phyloP scores from a whole-genome alignment of 2,113 vertebrate species.

The Hypomesus transpacificus region DNA sequence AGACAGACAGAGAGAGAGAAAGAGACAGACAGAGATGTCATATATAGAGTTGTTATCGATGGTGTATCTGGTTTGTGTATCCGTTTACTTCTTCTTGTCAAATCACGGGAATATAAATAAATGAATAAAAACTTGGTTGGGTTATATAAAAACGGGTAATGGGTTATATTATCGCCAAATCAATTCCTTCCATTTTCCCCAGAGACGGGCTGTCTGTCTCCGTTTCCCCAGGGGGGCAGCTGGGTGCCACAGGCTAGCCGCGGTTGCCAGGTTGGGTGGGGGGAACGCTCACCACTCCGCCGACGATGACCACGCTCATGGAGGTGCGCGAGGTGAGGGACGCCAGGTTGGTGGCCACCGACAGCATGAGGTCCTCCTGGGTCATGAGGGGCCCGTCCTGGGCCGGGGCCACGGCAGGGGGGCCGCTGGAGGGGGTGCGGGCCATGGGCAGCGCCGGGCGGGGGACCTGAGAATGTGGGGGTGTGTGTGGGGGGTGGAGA shows the following conservation, averaged over 20 bases:
- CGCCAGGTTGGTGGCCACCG: constrained; percentile 79
- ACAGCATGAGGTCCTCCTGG: constrained; percentile 87
- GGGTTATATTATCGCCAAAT: too few species aligned
- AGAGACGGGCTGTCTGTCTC: too few species aligned
- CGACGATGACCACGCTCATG: constrained; percentile 84
- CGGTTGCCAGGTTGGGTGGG: background rate
- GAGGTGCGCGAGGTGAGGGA: constrained; percentile 91
- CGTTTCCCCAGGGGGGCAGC: background rate
- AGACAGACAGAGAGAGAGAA: constrained; percentile 14
- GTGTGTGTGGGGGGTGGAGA: background rate
- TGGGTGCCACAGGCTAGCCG: background rate
- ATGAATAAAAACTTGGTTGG: too few species aligned
- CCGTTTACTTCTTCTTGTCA: too few species aligned
- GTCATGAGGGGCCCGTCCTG: constrained; percentile 62
- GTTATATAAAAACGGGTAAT: too few species aligned
- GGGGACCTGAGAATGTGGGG: constrained; percentile 68
- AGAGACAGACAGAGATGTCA: background rate
- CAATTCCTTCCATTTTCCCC: too few species aligned
- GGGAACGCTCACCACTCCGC: constrained; percentile 85
- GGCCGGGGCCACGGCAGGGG: constrained; percentile 47
- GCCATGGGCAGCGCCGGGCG: constrained; percentile 66
- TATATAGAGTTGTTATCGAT: too few species aligned
- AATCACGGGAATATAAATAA: too few species aligned
- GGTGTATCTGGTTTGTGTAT: too few species aligned
- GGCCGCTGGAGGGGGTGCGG: constrained; percentile 72